Conservation (phyloP, 2,113 vertebrate genomes). For the Aplodontia rufa region DNA sequence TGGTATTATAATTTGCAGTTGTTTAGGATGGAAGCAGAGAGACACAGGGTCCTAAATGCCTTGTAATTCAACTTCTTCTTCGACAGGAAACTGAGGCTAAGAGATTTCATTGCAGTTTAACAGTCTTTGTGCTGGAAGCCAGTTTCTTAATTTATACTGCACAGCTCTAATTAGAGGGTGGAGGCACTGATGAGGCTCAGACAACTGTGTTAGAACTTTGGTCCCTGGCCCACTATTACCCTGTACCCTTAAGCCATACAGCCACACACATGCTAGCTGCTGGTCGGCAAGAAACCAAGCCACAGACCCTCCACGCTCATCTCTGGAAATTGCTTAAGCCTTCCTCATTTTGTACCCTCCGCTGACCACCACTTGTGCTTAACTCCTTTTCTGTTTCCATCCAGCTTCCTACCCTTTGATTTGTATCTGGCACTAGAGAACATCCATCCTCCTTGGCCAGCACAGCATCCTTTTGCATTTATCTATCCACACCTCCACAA, state of each 20-base stretch:
- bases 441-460: not conserved
- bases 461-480: not conserved
- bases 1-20: not conserved
- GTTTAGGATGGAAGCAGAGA: not conserved
- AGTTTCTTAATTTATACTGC: not conserved
- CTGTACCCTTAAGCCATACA: not conserved
- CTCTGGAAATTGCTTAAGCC: not conserved
- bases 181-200: not conserved
- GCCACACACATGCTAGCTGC: not conserved
- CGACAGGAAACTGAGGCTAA: not conserved
- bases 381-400: not conserved
- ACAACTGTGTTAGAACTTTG: not conserved
- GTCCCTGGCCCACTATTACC: not conserved
- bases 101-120: not conserved
- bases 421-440: not conserved
- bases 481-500: not conserved
- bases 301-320: not conserved
- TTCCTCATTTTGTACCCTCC: not conserved
- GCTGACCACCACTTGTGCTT: not conserved
- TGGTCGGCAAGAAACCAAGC: not conserved
- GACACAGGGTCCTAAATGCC: not conserved
- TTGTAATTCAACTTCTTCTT: not conserved
- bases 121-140: not conserved
- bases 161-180: not conserved
- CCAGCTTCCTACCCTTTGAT: not conserved